These are phyloP conservation scores for Gymnothorax javanicus DNA, from an alignment of 2,797 vertebrate species.

Conservation along the genomic window DNA sequence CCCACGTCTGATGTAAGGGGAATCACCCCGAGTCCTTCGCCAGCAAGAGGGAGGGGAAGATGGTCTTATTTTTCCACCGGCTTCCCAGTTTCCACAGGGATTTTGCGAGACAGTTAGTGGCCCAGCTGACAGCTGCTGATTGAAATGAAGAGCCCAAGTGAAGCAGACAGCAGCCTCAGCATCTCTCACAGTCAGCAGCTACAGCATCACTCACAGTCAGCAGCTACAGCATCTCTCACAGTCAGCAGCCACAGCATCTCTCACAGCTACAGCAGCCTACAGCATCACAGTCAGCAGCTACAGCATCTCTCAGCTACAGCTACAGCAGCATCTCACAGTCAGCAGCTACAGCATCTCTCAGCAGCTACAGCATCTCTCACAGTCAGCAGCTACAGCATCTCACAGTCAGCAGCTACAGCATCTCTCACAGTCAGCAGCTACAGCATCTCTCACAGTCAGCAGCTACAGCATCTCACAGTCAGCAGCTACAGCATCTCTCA, in stretches of 20 bases:
- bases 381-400: no score
- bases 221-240: slow-evolving; percentile 74
- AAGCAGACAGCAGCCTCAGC: slow-evolving; percentile 73
- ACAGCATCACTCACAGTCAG: slow-evolving; percentile 56
- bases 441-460: no score
- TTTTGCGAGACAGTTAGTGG: slow-evolving; percentile 75
- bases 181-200: slow-evolving; percentile 74
- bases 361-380: no score
- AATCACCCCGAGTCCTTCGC: background rate
- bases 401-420: no score
- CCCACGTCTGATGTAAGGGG: background rate
- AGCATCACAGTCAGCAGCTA: slow-evolving; percentile 51
- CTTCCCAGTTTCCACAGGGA: slow-evolving; percentile 72
- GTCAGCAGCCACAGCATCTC: slow-evolving; percentile 77
- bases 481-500: no score
- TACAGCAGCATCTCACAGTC: no score
- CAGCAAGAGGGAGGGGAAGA: slow-evolving; percentile 48
- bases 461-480: no score
- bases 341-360: no score
- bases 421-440: no score
- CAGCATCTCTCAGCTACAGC: no score
- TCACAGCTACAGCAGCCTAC: slow-evolving; percentile 75
- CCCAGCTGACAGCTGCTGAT: slow-evolving; percentile 74
- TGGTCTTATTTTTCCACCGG: slow-evolving; percentile 73
- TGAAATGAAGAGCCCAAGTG: slow-evolving; percentile 72